phyloP scores from a whole-genome alignment of 2,797 vertebrate species.

The Sylvia borin region DNA sequence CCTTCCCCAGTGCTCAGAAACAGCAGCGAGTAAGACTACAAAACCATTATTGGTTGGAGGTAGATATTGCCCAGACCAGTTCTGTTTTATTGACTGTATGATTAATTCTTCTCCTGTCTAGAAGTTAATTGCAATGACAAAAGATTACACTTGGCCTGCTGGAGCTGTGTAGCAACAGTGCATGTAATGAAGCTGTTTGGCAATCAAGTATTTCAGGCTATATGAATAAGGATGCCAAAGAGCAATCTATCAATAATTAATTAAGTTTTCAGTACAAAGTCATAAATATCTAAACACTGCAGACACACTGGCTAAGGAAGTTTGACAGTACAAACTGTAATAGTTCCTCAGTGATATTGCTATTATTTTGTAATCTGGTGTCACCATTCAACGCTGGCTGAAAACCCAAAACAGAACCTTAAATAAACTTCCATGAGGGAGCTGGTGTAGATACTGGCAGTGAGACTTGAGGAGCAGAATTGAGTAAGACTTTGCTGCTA shows the following conservation, averaged over 20 bases:
- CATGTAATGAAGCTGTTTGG: background rate
- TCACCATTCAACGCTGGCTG: background rate
- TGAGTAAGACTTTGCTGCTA: background rate
- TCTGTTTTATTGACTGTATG: background rate
- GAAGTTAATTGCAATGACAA: background rate
- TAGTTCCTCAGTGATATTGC: background rate
- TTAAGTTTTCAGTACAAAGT: background rate
- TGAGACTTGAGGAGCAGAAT: background rate
- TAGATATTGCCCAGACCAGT: fast-evolving
- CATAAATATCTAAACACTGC: background rate
- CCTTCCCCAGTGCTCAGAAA: background rate
- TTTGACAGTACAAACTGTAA: background rate
- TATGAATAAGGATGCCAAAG: background rate
- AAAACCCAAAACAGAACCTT: background rate
- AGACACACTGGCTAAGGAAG: background rate
- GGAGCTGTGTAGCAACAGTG: background rate
- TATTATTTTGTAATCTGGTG: background rate
- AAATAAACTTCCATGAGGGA: background rate
- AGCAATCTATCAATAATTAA: background rate
- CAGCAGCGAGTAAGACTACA: background rate
- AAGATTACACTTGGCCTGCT: background rate
- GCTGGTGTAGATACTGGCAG: background rate
- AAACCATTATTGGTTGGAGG: fast-evolving
- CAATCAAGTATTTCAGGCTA: background rate
- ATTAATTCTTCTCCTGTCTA: background rate